These are phyloP conservation scores for Numida meleagris DNA, from an alignment of 2,113 vertebrate genomes.

Conservation along the genomic window DNA sequence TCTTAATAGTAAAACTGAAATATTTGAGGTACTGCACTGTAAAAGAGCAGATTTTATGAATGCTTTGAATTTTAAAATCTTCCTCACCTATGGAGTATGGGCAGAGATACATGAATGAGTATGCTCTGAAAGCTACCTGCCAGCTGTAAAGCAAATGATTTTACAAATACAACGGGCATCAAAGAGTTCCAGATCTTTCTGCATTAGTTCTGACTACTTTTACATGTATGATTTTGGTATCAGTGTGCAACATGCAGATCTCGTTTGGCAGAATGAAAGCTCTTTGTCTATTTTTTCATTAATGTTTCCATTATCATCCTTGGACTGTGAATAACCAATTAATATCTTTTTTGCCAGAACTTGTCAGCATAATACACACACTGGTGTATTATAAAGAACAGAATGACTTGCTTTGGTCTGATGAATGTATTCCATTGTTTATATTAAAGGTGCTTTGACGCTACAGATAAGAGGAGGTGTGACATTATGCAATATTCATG, in stretches of 20 bases:
- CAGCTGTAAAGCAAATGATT: background rate
- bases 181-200: constrained; percentile 14
- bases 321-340: constrained; percentile 30
- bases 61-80: background rate
- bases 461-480: constrained; percentile 27
- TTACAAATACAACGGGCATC: background rate
- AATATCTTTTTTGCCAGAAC: constrained; percentile 12
- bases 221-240: constrained; percentile 45
- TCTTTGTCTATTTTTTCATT: constrained; percentile 53
- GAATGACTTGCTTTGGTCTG: background rate
- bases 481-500: background rate
- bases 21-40: background rate
- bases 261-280: constrained; percentile 22
- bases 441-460: background rate
- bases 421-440: constrained; percentile 22
- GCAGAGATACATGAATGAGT: background rate
- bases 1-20: background rate
- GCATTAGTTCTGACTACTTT: background rate
- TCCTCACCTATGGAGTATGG: background rate
- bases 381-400: background rate
- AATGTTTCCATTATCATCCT: background rate
- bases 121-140: background rate
- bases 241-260: background rate
- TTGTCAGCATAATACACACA: background rate
- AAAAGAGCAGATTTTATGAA: background rate